Evolutionary conservation across 2,797 vertebrate species (phyloP).

Genomic region (Novumbra hubbsi): DNA sequence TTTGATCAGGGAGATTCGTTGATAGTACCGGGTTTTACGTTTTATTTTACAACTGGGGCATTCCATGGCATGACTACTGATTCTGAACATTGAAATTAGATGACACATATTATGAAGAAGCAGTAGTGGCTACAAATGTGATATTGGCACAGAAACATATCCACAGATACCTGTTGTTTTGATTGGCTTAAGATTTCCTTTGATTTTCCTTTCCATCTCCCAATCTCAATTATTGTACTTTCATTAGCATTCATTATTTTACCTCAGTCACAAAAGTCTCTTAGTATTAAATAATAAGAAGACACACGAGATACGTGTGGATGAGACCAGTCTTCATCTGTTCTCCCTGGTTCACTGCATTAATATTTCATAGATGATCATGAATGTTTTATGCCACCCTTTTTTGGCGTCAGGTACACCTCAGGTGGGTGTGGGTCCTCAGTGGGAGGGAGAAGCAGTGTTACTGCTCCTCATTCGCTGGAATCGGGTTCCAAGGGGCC

Average conservation of each 20-base stretch:
- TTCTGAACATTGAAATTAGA: too few species aligned
- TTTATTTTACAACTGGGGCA: not conserved
- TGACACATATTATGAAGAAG: not conserved
- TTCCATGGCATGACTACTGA: not conserved
- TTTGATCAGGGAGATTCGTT: not conserved
- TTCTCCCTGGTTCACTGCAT: slow-evolving; percentile 37
- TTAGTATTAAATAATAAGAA: slow-evolving; percentile 5
- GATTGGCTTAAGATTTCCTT: not conserved
- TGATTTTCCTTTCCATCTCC: not conserved
- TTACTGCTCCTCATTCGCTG: slow-evolving; percentile 18
- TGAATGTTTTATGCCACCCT: slow-evolving; percentile 64
- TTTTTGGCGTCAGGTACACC: slow-evolving; percentile 40
- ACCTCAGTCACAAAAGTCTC: not conserved
- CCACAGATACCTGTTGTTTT: not conserved
- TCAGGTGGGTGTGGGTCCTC: slow-evolving; percentile 38
- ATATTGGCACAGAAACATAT: not conserved
- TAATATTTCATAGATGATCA: slow-evolving; percentile 58
- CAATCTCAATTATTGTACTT: not conserved
- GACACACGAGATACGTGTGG: slow-evolving; percentile 2
- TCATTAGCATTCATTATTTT: not conserved
- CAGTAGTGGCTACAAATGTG: not conserved
- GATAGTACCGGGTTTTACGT: not conserved
- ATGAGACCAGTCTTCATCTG: slow-evolving; percentile 31
- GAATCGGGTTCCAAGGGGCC: slow-evolving; percentile 9
- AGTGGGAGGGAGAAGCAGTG: slow-evolving; percentile 21